Evolutionary conservation across 1,140 invertebrate species (phyloP), one percentile per base, ranked within the genome.

Genomic region (Odontomachus brunneus): DNA sequence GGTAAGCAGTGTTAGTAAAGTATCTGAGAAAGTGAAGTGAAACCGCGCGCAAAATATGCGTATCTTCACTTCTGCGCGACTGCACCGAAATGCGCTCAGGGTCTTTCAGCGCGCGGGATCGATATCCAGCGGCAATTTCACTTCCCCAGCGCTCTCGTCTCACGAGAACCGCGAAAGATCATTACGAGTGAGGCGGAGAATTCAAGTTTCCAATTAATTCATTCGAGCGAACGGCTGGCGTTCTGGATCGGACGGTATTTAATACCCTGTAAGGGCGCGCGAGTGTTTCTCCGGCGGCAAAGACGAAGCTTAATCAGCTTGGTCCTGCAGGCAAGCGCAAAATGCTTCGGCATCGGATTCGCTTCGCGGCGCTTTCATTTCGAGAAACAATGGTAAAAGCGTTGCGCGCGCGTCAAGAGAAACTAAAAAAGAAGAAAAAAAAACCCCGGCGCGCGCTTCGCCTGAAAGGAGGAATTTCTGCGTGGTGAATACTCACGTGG

Each of bases 191-290:
- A 12, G 48, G 24, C n/a, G 48, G 12, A 15, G 33, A 12, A 69
- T 67, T 78, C 17, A 3, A 57, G 26, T 71, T 80, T 71, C 17
- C 66, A 71, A 69, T 78, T 78, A 67, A 78, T 69, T 71, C n/a
- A 48, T 29, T 9, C 33, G 65, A 53, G 49, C 33, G 22, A 2
- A 17, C 17, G 38, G 33, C 29, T 38, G 7, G 67, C 29, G 3
- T 69, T 69, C 17, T 44, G 63, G 53, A 44, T 69, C 14, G 17
- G 22, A 26, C 44, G 59, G 3, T 49, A 71, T 80, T 80, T 80
- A 69, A 71, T 80, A 78, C 7, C 22, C 19, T 57, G 33, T 29
- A 57, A 71, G n/a, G 0, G 22, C 12, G 17, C 55, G 15, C n/a
- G 53, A 11, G 2, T 33, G n/a, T 55, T 24, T 15, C 63, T 55